Conservation (phyloP, 1,140 invertebrate species). For the Antheraea mylitta region DNA sequence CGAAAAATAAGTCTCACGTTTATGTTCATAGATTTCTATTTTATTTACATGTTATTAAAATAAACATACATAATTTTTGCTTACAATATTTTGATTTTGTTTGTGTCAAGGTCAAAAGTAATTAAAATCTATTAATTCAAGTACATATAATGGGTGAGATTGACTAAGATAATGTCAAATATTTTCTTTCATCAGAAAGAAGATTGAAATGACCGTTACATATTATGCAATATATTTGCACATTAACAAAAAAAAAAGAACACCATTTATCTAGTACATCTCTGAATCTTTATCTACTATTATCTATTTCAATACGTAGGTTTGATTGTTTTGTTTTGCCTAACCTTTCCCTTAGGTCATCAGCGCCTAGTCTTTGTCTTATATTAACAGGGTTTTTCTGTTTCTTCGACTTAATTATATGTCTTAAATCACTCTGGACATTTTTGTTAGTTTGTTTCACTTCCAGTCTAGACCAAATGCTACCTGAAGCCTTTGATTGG, state of each 20-base stretch:
- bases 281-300: conserved; percentile 25
- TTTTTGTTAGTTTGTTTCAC: conserved; percentile 31
- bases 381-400: conserved; percentile 36
- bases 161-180: too few relatives aligned
- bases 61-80: too few relatives aligned
- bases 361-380: not conserved
- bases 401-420: conserved; percentile 60
- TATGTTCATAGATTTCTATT: not conserved
- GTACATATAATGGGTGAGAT: too few relatives aligned
- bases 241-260: conserved; percentile 2
- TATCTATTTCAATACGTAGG: conserved; percentile 76
- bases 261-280: not conserved
- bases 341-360: conserved; percentile 63
- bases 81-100: too few relatives aligned
- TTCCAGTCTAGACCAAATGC: conserved; percentile 82
- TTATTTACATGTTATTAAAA: not conserved
- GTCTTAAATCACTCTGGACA: conserved; percentile 53
- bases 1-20: not conserved
- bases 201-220: too few relatives aligned
- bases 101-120: too few relatives aligned
- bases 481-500: conserved; percentile 35
- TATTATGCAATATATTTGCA: too few relatives aligned
- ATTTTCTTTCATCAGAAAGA: too few relatives aligned
- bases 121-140: too few relatives aligned
- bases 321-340: conserved; percentile 66